Base-by-base conservation (phyloP, 2,888 invertebrate species). In the Carpatolechia fugitivella region DNA sequence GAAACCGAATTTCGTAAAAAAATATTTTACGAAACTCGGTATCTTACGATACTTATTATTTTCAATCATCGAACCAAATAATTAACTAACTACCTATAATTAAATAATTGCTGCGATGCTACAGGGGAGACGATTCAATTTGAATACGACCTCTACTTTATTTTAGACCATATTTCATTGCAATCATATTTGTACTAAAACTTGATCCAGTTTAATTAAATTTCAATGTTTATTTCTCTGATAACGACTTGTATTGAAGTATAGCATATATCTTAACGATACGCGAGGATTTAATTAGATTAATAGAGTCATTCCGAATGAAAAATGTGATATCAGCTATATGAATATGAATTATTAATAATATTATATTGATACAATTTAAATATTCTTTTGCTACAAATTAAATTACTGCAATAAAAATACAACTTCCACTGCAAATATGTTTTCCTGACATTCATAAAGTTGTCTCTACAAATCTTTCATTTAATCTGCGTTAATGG, bases 401-500 rank as follows among this genome's bases (percentile, higher is more conserved):
- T 47, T 31, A 47, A 47, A 47, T 47, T 8, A 47, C 47, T 31
- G 47, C 47, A 47, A 30, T 31, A 47, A 31, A 47, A 31, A 16
- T 31, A 35, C 10, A 5, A 3, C 8, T 35, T 10, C 4, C 3
- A 20, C 4, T 10, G 14, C 14, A 30, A 47, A 47, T 30, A 14
- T 10, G 31, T 4, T 13, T 47, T n/a, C 46, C 38, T 38, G 48
- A 20, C 10, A 30, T 11, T 0, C 30, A 8, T 16, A 46, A 14
- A 44, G 44, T 44, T 6, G 29, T 5, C 13, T 44, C 40, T 20
- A 20, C 11, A 11, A 41, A 11, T 20, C 18, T 35, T 11, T 52
- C 31, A 18, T 31, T 16, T 16, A 46, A 52, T 33, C 20, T 33
- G 44, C 33, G 52, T 16, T 31, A 41, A 44, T 52, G 24, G 30